phyloP scores from a whole-genome alignment of 1,140 invertebrate species.

The Drosophila willistoni region DNA sequence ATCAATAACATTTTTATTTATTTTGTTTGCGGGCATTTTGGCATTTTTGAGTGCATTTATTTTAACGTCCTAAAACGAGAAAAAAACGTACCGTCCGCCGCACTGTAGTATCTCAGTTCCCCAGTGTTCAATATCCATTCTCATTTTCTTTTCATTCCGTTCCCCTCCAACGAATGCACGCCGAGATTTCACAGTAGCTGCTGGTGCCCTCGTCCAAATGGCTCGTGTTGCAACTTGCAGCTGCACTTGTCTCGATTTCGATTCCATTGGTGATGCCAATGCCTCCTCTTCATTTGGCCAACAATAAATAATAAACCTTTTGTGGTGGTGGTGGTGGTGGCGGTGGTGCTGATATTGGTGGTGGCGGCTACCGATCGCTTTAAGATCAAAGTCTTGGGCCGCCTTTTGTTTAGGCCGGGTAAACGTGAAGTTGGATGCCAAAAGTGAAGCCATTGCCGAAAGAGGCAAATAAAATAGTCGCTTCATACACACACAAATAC shows the following conservation, averaged over 20 bases:
- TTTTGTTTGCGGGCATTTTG: conserved; percentile 80
- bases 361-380: conserved; percentile 66
- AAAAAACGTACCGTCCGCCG: conserved; percentile 26
- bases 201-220: conserved; percentile 37
- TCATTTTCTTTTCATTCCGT: conserved; percentile 10
- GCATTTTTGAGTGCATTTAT: conserved; percentile 81
- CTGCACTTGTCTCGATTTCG: conserved; percentile 64
- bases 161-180: conserved; percentile 46
- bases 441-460: conserved; percentile 15
- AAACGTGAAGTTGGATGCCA: conserved; percentile 3
- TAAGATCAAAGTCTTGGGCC: conserved; percentile 70
- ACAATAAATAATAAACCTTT: conserved; percentile 82
- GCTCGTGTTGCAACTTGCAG: conserved; percentile 56
- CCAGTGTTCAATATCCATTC: conserved; percentile 6
- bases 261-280: conserved; percentile 32
- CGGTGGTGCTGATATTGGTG: conserved; percentile 52
- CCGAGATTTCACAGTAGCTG: conserved; percentile 67
- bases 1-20: conserved; percentile 82
- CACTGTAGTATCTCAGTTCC: not conserved
- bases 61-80: conserved; percentile 74
- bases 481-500: not conserved
- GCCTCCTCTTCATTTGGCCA: conserved; percentile 42
- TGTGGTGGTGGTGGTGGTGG: conserved; percentile 74
- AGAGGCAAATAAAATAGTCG: conserved; percentile 6
- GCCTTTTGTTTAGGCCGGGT: conserved; percentile 65